phyloP scores from a whole-genome alignment of 2,113 vertebrate species.

The Ictidomys tridecemlineatus region DNA sequence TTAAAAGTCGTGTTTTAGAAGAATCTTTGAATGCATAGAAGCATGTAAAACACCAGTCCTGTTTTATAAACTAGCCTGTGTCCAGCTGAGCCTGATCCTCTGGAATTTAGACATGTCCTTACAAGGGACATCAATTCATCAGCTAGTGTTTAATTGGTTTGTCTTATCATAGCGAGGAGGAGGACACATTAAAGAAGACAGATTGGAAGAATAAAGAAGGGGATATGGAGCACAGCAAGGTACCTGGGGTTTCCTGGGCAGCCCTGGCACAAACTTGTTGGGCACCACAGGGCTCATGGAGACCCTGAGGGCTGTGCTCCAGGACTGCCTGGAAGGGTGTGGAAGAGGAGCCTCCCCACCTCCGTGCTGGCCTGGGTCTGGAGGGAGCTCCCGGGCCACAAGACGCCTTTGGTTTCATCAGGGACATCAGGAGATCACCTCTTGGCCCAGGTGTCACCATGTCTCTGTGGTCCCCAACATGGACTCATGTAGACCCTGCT shows the following conservation, averaged over 20 bases:
- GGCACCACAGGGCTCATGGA: not conserved
- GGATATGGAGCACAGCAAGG: rapidly evolving
- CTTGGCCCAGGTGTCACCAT: not conserved
- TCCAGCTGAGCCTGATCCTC: not conserved
- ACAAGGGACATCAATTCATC: not conserved
- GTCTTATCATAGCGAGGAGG: rapidly evolving
- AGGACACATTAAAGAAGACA: not conserved
- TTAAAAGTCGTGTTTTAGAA: not conserved
- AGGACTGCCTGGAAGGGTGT: rapidly evolving
- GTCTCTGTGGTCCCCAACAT: not conserved
- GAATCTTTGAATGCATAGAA: not conserved
- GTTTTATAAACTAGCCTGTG: not conserved
- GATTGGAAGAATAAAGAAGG: not conserved
- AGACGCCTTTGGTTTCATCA: not conserved
- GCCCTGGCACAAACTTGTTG: rapidly evolving
- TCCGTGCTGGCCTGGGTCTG: not conserved
- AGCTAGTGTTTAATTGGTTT: not conserved
- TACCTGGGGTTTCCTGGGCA: not conserved
- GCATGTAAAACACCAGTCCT: not conserved
- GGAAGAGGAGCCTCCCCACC: too few relatives aligned
- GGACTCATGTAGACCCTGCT: too few relatives aligned
- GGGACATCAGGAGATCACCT: not conserved
- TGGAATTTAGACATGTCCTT: not conserved
- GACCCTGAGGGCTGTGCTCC: too few relatives aligned
- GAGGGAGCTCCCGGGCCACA: not conserved